A percentile compares a stretch with the other conserved stretches of the same genome.
These are phyloP conservation scores for Matsumurasca onukii DNA, from an alignment of 1,140 invertebrate species.

Conservation along the genomic window DNA sequence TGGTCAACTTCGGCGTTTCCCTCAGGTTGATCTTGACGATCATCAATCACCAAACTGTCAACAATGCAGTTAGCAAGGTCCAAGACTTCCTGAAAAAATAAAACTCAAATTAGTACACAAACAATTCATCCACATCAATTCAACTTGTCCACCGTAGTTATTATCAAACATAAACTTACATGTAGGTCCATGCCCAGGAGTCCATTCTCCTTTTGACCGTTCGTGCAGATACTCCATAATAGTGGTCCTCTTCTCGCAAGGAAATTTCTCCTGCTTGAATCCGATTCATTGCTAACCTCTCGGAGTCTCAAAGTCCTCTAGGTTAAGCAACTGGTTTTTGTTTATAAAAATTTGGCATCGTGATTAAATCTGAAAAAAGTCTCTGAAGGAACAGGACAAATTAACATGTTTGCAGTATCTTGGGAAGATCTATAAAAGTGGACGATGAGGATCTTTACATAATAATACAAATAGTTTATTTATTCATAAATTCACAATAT, in stretches of 20 bases:
- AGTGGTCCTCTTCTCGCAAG: slow-evolving; percentile 16
- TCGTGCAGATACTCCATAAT: slow-evolving; percentile 1
- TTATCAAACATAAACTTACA: not conserved
- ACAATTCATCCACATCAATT: not conserved
- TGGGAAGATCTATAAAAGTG: too few species aligned
- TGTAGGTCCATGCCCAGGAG: not conserved
- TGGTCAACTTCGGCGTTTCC: not conserved
- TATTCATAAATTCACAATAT: too few species aligned
- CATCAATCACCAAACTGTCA: slow-evolving; percentile 20
- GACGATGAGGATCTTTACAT: too few species aligned
- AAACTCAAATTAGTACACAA: not conserved
- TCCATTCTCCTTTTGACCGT: not conserved
- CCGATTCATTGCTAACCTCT: slow-evolving; percentile 19
- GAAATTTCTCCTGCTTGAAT: slow-evolving; percentile 7
- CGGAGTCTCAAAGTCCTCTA: slow-evolving; percentile 8
- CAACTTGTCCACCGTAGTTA: not conserved
- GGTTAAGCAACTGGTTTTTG: slow-evolving; percentile 25
- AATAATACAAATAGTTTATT: too few species aligned
- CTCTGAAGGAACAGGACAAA: too few species aligned
- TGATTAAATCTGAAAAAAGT: not conserved
- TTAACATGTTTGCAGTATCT: too few species aligned
- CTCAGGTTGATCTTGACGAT: not conserved
- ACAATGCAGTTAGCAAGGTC: not conserved
- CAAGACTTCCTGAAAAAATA: not conserved
- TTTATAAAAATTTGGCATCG: slow-evolving; percentile 31